Evolutionary conservation across 2,797 vertebrate species (phyloP), one percentile per base, ranked within the genome.

Genomic region (Gymnothorax javanicus): DNA sequence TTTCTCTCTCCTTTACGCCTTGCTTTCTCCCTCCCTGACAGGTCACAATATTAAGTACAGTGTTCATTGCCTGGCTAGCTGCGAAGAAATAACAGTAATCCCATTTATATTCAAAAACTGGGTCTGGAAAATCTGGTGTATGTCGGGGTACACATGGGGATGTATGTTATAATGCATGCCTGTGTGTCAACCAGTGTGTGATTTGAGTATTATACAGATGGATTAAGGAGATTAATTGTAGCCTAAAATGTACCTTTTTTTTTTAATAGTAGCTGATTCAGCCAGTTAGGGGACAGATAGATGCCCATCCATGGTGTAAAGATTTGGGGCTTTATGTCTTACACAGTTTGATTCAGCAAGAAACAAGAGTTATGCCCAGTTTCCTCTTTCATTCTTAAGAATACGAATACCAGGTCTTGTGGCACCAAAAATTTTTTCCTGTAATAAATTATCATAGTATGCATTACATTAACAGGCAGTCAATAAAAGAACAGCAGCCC

Each of bases 401-500:
- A 73, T 54, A 59, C 27, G 81, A 82, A 69, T 13, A 52, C 67
- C 33, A 54, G 43, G 69, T 23, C 54, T 84, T n/a, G 83, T 20
- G 56, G 27, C 82, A 84, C 20, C 77, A 82, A 87, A 67, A 64
- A 69, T 71, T 67, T 23, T 33, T 75, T 71, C 54, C 56, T 58
- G 56, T 33, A 62, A 23, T 13, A 60, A 59, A 69, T 43, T 75
- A 6, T 81, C n/a, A 0, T 8, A 15, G 25, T 43, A 50, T 84
- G 83, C 20, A 43, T 54, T 27, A 17, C 11, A 33, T 83, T 33
- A 83, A 5, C 7, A 59, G 27, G 1, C 9, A 25, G 23, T 11
- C 54, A 25, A 73, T 67, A 17, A 54, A 75, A 56, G 54, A n/a
- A 83, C 71, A 75, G 50, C 43, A 60, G 54, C 54, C n/a, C 86